phyloP scores from a whole-genome alignment of 2,113 vertebrate species.

The Mirza zaza region DNA sequence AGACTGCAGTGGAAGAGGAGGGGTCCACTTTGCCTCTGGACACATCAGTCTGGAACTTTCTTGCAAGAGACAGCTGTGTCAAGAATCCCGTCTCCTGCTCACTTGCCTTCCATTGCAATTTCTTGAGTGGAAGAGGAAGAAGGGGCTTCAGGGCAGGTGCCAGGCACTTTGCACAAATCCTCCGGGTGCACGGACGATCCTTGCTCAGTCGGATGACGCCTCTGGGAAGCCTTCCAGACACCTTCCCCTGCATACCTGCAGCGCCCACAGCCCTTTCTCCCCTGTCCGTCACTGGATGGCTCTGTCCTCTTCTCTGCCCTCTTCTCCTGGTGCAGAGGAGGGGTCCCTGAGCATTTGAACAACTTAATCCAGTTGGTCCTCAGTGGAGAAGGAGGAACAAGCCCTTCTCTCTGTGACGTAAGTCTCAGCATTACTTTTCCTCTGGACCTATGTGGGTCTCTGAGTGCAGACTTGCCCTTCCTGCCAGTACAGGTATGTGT shows the following conservation, averaged over 20 bases:
- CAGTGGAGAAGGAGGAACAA: not conserved
- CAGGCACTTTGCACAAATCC: not conserved
- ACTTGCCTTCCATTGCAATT: not conserved
- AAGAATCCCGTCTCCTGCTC: not conserved
- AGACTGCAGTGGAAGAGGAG: not conserved
- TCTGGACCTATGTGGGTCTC: not conserved
- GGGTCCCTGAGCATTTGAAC: not conserved
- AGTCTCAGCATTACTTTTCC: not conserved
- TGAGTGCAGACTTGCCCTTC: not conserved
- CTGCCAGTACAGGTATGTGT: not conserved
- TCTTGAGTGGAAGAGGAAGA: not conserved
- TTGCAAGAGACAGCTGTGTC: not conserved
- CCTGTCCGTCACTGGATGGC: not conserved
- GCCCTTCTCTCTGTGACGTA: not conserved
- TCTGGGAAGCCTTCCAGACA: not conserved
- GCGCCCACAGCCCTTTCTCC: not conserved
- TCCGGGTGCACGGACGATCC: rapidly evolving
- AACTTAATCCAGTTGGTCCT: not conserved
- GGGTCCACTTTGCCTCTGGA: not conserved
- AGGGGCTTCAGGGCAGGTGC: not conserved
- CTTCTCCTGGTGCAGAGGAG: not conserved
- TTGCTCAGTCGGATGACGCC: not conserved
- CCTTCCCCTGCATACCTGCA: not conserved
- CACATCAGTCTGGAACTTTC: not conserved
- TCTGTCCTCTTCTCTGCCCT: not conserved